Evolutionary conservation across 2,888 invertebrate species (phyloP).

Genomic region (Synanthedon tipuliformis): DNA sequence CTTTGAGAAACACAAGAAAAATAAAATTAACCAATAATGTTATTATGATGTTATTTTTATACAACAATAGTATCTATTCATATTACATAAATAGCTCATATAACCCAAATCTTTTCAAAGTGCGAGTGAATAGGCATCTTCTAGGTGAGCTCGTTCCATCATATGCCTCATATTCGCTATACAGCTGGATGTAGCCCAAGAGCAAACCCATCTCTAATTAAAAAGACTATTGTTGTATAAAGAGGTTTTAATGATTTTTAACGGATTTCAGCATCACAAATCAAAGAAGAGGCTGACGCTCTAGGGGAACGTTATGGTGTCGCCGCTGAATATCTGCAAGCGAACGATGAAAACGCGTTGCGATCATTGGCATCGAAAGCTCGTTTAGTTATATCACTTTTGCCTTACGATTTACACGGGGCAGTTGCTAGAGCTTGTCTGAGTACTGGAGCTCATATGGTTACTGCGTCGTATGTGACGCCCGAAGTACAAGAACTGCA

Average conservation of each 20-base stretch:
- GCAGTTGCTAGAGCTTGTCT: slow-evolving; percentile 89
- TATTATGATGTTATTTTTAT: not conserved
- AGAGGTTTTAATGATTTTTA: not conserved
- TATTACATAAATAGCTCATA: no score
- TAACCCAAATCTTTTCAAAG: no score
- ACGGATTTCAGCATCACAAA: slow-evolving; percentile 73
- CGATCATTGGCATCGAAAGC: slow-evolving; percentile 78
- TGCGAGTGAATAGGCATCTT: no score
- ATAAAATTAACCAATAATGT: no score
- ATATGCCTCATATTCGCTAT: no score
- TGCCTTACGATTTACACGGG: slow-evolving; percentile 93
- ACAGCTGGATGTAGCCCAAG: no score
- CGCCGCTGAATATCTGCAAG: slow-evolving; percentile 85
- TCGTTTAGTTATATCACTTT: slow-evolving; percentile 85
- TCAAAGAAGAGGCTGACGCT: slow-evolving; percentile 89
- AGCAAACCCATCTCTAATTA: no score
- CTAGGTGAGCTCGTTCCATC: no score
- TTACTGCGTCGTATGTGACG: slow-evolving; percentile 95
- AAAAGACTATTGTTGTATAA: not conserved
- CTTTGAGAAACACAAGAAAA: no score
- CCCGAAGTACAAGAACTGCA: slow-evolving; percentile 85
- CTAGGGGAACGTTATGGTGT: slow-evolving; percentile 83
- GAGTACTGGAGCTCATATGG: slow-evolving; percentile 87
- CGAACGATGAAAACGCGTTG: slow-evolving; percentile 78
- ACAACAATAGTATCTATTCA: not conserved